Evolutionary conservation across 2,113 vertebrate species (phyloP).

Genomic region (Steatornis caripensis): DNA sequence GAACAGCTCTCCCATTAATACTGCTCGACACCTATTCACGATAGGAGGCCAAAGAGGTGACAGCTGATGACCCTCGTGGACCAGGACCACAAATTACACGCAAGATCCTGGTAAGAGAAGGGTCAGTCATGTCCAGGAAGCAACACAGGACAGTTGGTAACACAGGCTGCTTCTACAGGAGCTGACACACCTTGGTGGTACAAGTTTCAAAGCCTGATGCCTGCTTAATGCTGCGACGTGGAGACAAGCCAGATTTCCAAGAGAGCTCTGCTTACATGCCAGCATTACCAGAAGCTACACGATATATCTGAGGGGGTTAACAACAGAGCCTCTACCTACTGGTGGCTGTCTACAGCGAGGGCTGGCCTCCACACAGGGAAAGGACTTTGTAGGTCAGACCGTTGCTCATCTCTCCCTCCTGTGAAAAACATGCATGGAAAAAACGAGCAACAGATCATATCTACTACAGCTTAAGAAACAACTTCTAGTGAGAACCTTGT

Average conservation of each 20-base stretch:
- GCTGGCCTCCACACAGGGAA: rapidly evolving
- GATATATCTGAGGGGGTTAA: not conserved
- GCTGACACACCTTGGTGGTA: not conserved
- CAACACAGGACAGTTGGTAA: not conserved
- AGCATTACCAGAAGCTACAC: not conserved
- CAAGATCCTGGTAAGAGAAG: not conserved
- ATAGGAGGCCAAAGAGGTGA: not conserved
- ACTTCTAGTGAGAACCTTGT: not conserved
- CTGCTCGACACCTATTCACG: not conserved
- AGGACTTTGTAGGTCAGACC: not conserved
- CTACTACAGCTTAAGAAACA: not conserved
- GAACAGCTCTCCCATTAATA: not conserved
- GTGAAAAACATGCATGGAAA: not conserved
- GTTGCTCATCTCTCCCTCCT: not conserved
- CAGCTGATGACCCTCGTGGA: not conserved
- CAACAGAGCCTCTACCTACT: not conserved
- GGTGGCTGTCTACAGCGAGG: not conserved
- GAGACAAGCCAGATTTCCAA: not conserved
- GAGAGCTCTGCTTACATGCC: not conserved
- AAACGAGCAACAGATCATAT: not conserved
- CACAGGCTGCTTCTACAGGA: not conserved
- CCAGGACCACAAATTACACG: not conserved
- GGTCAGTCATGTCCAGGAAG: not conserved
- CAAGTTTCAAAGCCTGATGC: not conserved
- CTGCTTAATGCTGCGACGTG: not conserved